A percentile compares a stretch with the other conserved stretches of the same genome.
phyloP scores from a whole-genome alignment of 2,888 invertebrate species.

The Megalurothrips usitatus region DNA sequence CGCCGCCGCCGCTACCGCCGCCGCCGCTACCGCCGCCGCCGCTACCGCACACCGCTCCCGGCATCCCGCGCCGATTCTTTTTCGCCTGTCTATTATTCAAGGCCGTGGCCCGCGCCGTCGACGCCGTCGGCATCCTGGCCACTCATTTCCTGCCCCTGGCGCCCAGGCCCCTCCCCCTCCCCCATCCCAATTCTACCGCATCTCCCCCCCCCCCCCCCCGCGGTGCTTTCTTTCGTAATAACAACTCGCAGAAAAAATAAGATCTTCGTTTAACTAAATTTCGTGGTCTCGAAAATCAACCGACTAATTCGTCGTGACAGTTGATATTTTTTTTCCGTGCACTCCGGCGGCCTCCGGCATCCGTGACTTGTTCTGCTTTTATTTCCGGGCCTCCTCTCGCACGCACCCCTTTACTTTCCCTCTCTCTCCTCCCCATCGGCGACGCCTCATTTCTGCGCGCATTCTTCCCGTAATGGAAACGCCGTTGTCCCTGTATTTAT shows the following conservation, averaged over 20 bases:
- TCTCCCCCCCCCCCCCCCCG: background rate
- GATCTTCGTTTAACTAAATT: no score
- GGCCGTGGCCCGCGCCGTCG: background rate
- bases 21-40: background rate
- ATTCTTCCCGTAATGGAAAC: slow-evolving; percentile 12
- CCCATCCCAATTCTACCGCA: background rate
- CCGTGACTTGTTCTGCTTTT: background rate
- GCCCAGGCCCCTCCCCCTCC: background rate
- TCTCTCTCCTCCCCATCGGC: background rate
- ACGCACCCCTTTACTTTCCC: background rate
- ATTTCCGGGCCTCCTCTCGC: background rate
- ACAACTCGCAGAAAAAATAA: no score
- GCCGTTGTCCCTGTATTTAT: slow-evolving; percentile 1
- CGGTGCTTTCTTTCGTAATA: background rate
- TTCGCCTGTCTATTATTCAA: background rate
- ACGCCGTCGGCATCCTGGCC: background rate
- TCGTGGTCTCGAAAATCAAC: no score
- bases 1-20: no score
- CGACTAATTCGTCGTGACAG: no score
- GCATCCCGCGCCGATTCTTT: no score
- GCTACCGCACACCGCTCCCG: no score
- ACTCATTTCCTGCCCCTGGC: background rate
- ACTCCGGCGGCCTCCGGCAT: no score
- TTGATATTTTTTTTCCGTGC: no score
- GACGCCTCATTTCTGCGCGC: background rate